Evolutionary conservation across 2,797 vertebrate species (phyloP), one percentile per base, ranked within the genome.

Genomic region (Halcyon badia): DNA sequence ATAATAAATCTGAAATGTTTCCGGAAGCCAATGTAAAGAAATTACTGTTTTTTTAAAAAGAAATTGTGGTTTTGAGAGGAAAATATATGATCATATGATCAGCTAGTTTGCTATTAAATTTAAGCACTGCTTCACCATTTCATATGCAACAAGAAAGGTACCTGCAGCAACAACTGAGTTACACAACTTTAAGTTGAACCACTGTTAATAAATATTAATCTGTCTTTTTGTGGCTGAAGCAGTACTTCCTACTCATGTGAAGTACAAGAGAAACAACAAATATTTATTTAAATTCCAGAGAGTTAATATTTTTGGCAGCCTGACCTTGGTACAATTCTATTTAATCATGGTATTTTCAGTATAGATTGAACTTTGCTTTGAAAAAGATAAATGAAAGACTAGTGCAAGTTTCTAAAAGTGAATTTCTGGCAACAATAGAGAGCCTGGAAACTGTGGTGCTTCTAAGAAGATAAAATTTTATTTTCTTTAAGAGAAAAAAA

Each of bases 21-120:
- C 69, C 78, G 82, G 79, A 93, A 97, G 58, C 48, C 72, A 93
- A 28, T 76, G 30, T 86, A 96, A 97, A 93, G 70, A 97, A 95
- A 83, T 92, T 77, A 96, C 95, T 33, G n/a, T 15, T 51, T 89
- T 89, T 87, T 92, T 80, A 66, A 87, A 83, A 77, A 30, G 16
- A 42, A 41, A 35, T 88, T 78, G 39, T 80, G 44, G 37, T 13
- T 77, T 54, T 13, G 37, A 37, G 28, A 56, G 64, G 65, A 71
- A 80, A 78, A 68, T 77, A 30, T 56, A 46, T 91, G 66, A 79
- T 83, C 70, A 73, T 56, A 76, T 92, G 89, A 33, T 57, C 75
- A 56, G 69, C 37, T 78, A 39, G 51, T 83, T 86, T 94, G 87
- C 35, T 97, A 24, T 89, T 94, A 79, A 95, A 14, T 51, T 25